Conservation (phyloP, 2,113 vertebrate genomes). For the Orthochromis malagaraziensis region DNA sequence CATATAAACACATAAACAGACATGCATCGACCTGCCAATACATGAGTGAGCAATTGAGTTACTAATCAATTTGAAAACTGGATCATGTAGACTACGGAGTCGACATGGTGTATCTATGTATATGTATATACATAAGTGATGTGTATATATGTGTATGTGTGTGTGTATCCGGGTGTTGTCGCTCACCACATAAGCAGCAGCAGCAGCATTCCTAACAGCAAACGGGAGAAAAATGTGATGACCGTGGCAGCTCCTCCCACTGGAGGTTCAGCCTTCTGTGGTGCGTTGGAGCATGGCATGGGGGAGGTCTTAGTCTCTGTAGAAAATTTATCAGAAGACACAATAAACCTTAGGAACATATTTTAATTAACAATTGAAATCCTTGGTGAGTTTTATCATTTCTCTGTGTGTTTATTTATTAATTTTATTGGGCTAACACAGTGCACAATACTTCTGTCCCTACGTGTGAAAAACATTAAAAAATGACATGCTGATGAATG, state of each 20-base stretch:
- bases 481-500: conserved; percentile 25
- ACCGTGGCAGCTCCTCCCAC: conserved; percentile 51
- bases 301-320: conserved; percentile 63
- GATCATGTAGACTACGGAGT: neutral
- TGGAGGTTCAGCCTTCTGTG: conserved; percentile 52
- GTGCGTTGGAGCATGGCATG: conserved; percentile 60
- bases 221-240: conserved; percentile 47
- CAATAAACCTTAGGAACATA: neutral
- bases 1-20: neutral
- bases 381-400: neutral
- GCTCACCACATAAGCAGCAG: conserved; percentile 64
- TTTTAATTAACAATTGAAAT: neutral
- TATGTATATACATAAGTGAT: neutral
- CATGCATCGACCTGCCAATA: neutral
- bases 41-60: neutral
- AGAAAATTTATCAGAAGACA: neutral
- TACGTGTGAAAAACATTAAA: neutral
- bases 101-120: neutral
- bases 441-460: neutral
- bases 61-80: conserved; percentile 5
- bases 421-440: neutral
- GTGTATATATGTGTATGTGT: neutral
- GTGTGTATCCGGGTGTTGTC: neutral
- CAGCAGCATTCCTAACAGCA: conserved; percentile 63
- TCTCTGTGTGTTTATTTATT: neutral